These are phyloP conservation scores for Neosilurus hyrtlii DNA, from an alignment of 2,797 vertebrate genomes.

Conservation along the genomic window DNA sequence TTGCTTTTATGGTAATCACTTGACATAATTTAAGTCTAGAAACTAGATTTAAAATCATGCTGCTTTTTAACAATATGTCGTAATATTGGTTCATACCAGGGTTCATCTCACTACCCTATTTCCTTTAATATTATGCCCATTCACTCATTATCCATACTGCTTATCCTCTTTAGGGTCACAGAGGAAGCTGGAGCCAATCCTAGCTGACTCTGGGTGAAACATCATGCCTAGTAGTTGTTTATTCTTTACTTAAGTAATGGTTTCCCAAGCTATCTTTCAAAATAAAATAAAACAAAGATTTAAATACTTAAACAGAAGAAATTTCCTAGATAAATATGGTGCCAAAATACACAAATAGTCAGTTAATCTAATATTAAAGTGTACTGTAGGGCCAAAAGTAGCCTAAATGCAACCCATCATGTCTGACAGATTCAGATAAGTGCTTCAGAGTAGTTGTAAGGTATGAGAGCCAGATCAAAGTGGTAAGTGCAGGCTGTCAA, in stretches of 20 bases:
- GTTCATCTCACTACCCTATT: neutral
- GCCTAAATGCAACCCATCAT: neutral
- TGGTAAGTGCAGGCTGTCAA: neutral
- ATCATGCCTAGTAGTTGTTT: neutral
- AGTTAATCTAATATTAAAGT: neutral
- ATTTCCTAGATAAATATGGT: neutral
- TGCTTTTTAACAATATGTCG: neutral
- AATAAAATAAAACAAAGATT: neutral
- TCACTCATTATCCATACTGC: too few relatives aligned
- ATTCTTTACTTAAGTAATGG: neutral
- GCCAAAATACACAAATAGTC: constrained; percentile 1
- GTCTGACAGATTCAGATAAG: neutral
- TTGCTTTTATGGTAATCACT: neutral
- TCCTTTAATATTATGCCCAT: too few relatives aligned
- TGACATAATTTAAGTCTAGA: neutral
- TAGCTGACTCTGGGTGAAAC: too few relatives aligned
- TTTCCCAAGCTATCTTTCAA: neutral
- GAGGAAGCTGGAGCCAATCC: too few relatives aligned
- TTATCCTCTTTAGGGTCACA: too few relatives aligned
- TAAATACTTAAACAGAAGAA: neutral
- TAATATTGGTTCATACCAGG: neutral
- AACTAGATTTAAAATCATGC: neutral
- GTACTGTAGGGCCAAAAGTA: neutral
- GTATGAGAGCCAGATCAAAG: constrained; percentile 5
- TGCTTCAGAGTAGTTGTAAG: neutral